phyloP scores from a whole-genome alignment of 2,797 vertebrate species.

The Miichthys miiuy region DNA sequence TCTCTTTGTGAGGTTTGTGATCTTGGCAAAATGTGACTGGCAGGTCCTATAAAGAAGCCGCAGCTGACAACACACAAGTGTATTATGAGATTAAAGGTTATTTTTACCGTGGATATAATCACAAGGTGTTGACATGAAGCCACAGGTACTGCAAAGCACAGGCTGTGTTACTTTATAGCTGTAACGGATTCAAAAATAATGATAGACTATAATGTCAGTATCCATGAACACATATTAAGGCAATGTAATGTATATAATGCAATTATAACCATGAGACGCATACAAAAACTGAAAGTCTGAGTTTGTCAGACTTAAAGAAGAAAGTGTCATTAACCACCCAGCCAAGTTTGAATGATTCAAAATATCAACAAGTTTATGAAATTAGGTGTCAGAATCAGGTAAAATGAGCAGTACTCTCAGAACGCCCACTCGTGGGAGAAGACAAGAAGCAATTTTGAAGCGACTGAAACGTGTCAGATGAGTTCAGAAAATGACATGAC shows the following conservation, averaged over 20 bases:
- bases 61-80: slow-evolving; percentile 74
- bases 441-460: too few relatives aligned
- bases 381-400: too few relatives aligned
- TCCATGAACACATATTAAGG: slow-evolving; percentile 4
- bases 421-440: too few relatives aligned
- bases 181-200: slow-evolving; percentile 16
- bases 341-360: too few relatives aligned
- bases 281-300: neutral
- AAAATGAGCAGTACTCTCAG: too few relatives aligned
- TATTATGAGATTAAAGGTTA: slow-evolving; percentile 86
- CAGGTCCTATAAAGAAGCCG: slow-evolving; percentile 63
- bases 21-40: slow-evolving; percentile 66
- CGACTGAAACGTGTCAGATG: too few relatives aligned
- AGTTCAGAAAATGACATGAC: too few relatives aligned
- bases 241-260: neutral
- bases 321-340: too few relatives aligned
- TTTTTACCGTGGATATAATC: slow-evolving; percentile 85
- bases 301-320: too few relatives aligned
- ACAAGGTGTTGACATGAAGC: slow-evolving; percentile 73
- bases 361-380: too few relatives aligned
- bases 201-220: neutral
- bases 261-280: neutral
- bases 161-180: slow-evolving; percentile 26
- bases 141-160: slow-evolving; percentile 46
- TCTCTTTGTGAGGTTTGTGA: slow-evolving; percentile 47